These are phyloP conservation scores for Sebastes steindachneri DNA, from an alignment of 2,797 vertebrate species.

Conservation along the genomic window DNA sequence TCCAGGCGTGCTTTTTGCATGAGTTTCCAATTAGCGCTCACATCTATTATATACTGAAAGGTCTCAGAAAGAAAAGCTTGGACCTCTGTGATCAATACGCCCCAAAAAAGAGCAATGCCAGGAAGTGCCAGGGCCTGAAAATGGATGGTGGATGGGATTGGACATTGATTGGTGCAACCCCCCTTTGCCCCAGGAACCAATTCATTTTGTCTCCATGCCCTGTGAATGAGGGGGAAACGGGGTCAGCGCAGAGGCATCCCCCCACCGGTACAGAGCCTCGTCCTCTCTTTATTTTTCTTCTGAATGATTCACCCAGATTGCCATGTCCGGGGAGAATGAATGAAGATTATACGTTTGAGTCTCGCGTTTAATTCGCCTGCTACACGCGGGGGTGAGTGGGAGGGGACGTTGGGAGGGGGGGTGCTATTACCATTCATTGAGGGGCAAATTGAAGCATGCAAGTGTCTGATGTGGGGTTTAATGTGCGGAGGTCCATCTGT, in stretches of 20 bases:
- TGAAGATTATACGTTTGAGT: conserved; percentile 60
- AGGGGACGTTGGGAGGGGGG: conserved; percentile 6
- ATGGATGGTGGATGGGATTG: conserved; percentile 46
- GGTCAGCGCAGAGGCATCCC: conserved; percentile 59
- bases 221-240: conserved; percentile 54
- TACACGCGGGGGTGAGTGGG: conserved; percentile 10
- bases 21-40: conserved; percentile 38
- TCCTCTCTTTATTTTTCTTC: conserved; percentile 32
- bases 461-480: conserved; percentile 72
- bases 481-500: conserved; percentile 61
- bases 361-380: conserved; percentile 60
- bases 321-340: conserved; percentile 52
- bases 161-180: conserved; percentile 64
- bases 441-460: conserved; percentile 66
- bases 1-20: conserved; percentile 28
- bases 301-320: conserved; percentile 64
- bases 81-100: conserved; percentile 57
- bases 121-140: conserved; percentile 66
- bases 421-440: conserved; percentile 70
- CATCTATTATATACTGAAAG: conserved; percentile 18
- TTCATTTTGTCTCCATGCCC: conserved; percentile 60
- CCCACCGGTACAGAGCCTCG: conserved; percentile 18
- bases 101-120: conserved; percentile 47
- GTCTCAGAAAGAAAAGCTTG: conserved; percentile 34
- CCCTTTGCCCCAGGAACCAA: conserved; percentile 64